These are phyloP conservation scores for Tachypleus tridentatus DNA, from an alignment of 1,140 invertebrate genomes.

Conservation along the genomic window DNA sequence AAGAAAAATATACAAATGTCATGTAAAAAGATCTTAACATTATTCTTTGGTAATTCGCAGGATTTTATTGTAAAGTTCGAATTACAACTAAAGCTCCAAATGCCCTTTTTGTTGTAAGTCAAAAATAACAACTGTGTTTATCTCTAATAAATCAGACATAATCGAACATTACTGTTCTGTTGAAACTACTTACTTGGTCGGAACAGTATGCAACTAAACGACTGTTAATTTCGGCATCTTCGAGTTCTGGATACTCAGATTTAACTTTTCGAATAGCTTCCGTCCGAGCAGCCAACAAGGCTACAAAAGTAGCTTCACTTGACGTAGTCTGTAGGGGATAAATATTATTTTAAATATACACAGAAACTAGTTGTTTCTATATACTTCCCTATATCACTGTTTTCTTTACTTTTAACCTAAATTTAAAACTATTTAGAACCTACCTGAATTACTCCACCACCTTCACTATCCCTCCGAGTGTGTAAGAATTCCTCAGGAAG, in stretches of 20 bases:
- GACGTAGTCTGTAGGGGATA: conserved; percentile 54
- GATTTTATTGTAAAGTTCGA: too few relatives aligned
- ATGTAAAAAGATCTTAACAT: too few relatives aligned
- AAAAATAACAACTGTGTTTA: too few relatives aligned
- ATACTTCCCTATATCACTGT: background rate
- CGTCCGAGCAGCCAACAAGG: conserved; percentile 75
- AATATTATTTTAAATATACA: background rate
- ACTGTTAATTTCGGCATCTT: conserved; percentile 79
- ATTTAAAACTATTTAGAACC: conserved; percentile 1
- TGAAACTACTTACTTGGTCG: conserved; percentile 42
- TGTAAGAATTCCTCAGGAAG: conserved; percentile 43
- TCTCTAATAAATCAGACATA: too few relatives aligned
- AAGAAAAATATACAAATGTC: too few relatives aligned
- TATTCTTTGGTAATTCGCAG: too few relatives aligned
- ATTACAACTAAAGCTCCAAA: too few relatives aligned
- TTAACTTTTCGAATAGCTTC: conserved; percentile 62
- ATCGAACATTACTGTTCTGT: too few relatives aligned
- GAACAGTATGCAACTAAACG: conserved; percentile 90
- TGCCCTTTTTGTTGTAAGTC: too few relatives aligned
- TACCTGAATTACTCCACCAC: conserved; percentile 48
- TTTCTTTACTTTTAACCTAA: background rate
- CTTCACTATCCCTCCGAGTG: conserved; percentile 33
- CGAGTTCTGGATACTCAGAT: conserved; percentile 51
- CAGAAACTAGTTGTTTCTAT: background rate
- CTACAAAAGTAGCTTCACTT: conserved; percentile 82